Evolutionary conservation across 2,797 vertebrate genomes (phyloP).

Genomic region (Nothura maculosa): DNA sequence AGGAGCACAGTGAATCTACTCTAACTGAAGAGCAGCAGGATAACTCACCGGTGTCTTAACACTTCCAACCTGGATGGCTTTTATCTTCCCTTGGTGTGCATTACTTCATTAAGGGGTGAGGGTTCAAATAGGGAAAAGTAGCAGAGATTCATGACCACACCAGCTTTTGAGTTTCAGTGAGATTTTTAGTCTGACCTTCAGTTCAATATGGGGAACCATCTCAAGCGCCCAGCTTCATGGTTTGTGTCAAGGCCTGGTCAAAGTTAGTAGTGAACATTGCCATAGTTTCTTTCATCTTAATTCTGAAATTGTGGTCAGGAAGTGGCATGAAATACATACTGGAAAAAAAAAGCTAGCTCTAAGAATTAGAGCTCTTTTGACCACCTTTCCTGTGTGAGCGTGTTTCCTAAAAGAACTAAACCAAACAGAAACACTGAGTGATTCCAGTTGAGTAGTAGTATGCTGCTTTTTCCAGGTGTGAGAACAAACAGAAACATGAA

Average conservation of each 20-base stretch:
- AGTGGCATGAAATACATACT: conserved; percentile 77
- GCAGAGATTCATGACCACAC: conserved; percentile 61
- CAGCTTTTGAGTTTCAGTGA: conserved; percentile 72
- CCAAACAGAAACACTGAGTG: conserved; percentile 62
- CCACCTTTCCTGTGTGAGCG: conserved; percentile 54
- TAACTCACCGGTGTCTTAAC: conserved; percentile 65
- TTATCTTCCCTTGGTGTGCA: conserved; percentile 54
- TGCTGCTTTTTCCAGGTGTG: conserved; percentile 67
- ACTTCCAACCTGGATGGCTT: neutral
- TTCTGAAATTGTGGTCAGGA: conserved; percentile 76
- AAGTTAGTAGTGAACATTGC: conserved; percentile 72
- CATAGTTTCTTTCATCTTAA: conserved; percentile 63
- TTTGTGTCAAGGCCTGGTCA: conserved; percentile 68
- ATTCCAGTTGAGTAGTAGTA: conserved; percentile 59
- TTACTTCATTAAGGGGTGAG: conserved; percentile 72
- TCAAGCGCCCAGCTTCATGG: conserved; percentile 67
- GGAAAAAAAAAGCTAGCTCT: conserved; percentile 73
- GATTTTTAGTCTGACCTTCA: conserved; percentile 70
- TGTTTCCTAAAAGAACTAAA: conserved; percentile 63
- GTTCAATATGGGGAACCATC: conserved; percentile 64
- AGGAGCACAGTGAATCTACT: conserved; percentile 63
- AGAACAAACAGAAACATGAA: conserved; percentile 37
- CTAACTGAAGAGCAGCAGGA: conserved; percentile 73
- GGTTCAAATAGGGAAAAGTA: conserved; percentile 73
- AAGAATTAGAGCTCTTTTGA: conserved; percentile 50